Conservation (phyloP, 1,140 invertebrate species). For the Pectinophora gossypiella region DNA sequence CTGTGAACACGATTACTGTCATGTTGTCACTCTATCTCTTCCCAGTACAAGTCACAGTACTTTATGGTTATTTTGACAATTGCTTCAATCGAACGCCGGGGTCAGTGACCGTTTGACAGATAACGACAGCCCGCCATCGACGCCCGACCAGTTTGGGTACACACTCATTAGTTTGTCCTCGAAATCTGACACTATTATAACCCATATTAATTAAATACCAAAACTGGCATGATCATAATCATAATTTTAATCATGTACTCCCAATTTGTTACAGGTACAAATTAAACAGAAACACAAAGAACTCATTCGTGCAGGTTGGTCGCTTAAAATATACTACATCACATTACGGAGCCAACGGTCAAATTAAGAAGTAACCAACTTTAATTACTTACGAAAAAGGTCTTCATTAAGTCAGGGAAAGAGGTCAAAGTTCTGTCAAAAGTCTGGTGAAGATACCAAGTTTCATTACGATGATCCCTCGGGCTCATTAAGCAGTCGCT, state of each 20-base stretch:
- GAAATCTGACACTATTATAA: no score
- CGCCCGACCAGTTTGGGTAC: no score
- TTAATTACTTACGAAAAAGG: conserved; percentile 20
- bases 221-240: no score
- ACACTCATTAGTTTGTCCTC: no score
- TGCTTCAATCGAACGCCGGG: neutral
- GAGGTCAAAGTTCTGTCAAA: conserved; percentile 30
- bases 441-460: conserved; percentile 28
- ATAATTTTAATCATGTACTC: neutral
- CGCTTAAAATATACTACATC: neutral
- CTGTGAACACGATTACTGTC: conserved; percentile 21
- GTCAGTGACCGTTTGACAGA: neutral
- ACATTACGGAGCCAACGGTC: neutral
- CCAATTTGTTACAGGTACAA: conserved; percentile 2
- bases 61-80: neutral
- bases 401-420: conserved; percentile 39
- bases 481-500: conserved; percentile 56
- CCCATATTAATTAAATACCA: no score
- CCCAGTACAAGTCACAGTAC: no score
- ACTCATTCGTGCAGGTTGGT: conserved; percentile 4
- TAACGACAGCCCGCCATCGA: no score
- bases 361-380: conserved; percentile 2
- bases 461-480: conserved; percentile 52
- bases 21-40: no score
- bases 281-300: neutral